Evolutionary conservation across 1,140 invertebrate species (phyloP).

Genomic region (Drosophila rhopaloa): DNA sequence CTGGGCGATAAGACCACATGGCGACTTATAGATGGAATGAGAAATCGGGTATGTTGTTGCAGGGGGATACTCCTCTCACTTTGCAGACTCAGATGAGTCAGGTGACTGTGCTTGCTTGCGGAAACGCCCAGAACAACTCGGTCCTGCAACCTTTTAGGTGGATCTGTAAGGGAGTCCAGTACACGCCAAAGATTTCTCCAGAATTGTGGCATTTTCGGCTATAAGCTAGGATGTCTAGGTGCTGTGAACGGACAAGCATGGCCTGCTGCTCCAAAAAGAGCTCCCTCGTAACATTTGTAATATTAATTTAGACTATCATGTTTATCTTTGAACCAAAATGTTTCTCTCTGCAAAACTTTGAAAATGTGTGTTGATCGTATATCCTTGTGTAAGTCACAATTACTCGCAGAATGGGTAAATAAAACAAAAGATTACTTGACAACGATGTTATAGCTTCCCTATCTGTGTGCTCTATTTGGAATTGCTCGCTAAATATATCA

Average conservation of each 20-base stretch:
- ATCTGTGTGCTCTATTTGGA: not conserved
- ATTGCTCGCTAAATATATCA: not conserved
- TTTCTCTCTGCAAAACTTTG: too few relatives aligned
- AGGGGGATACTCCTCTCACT: not conserved
- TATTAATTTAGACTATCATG: too few relatives aligned
- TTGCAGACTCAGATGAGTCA: not conserved
- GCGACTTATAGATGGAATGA: not conserved
- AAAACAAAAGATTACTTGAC: not conserved
- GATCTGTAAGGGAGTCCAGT: not conserved
- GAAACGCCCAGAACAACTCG: not conserved
- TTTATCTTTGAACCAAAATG: too few relatives aligned
- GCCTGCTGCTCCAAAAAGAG: not conserved
- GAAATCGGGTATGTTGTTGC: not conserved
- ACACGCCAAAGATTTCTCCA: not conserved
- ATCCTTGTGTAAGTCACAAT: not conserved
- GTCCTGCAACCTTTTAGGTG: not conserved
- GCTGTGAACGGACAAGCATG: not conserved
- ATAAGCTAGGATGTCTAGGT: not conserved
- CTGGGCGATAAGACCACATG: slow-evolving; percentile 23
- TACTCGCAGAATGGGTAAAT: not conserved
- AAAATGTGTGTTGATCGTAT: not conserved
- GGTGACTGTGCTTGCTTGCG: not conserved
- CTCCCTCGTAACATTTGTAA: too few relatives aligned
- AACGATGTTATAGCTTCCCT: not conserved
- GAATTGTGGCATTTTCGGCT: slow-evolving; percentile 1